Percentiles rank a stretch among this genome's conserved stretches.
These are phyloP conservation scores for Reticulitermes lucifugus DNA, from an alignment of 2,888 invertebrate genomes.

Conservation along the genomic window DNA sequence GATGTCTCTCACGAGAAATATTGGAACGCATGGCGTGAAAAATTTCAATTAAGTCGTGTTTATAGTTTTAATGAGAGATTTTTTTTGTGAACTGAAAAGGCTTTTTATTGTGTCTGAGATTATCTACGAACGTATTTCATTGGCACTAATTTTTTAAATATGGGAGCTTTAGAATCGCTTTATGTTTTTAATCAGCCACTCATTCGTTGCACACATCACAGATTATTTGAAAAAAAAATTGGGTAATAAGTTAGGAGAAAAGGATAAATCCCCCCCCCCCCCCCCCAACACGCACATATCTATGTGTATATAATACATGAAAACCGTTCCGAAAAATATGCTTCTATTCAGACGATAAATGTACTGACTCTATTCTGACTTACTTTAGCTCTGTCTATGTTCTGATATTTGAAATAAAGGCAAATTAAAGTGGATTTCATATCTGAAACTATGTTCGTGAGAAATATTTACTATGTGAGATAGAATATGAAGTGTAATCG, in stretches of 20 bases:
- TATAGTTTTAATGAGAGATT: background rate
- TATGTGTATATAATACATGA: no score
- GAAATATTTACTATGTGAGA: no score
- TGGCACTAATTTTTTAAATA: background rate
- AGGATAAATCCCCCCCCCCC: background rate
- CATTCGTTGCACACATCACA: background rate
- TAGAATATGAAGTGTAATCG: no score
- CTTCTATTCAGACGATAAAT: no score
- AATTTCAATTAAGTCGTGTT: background rate
- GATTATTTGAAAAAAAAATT: background rate
- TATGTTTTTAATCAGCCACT: background rate
- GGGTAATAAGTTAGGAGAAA: background rate
- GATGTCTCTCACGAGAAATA: background rate
- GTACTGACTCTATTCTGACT: no score
- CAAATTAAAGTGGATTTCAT: no score
- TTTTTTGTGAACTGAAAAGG: background rate
- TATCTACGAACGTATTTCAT: background rate
- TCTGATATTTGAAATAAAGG: no score
- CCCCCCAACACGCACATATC: no score
- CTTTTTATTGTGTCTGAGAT: background rate
- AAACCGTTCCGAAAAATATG: no score
- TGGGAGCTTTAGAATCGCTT: no score
- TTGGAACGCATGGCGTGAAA: background rate
- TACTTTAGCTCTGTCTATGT: no score
- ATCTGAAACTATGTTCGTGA: no score